Percentiles rank a stretch among this genome's conserved stretches.
Evolutionary conservation across 2,888 invertebrate genomes (phyloP).

Genomic region (Epinotia brunnichana): DNA sequence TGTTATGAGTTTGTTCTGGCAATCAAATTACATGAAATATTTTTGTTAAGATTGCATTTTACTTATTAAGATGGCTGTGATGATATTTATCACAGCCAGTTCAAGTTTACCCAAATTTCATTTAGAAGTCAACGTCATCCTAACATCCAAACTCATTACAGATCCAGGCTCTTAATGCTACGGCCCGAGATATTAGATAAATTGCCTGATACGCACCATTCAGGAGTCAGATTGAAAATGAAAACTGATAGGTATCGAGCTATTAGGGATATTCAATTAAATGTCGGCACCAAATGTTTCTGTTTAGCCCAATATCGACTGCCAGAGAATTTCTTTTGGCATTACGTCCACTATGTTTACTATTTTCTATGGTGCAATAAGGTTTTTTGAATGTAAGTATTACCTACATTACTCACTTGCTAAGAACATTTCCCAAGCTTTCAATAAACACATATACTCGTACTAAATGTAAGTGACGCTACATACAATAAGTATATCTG

Average conservation of each 20-base stretch:
- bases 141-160: constrained; percentile 32
- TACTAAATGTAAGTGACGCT: no score
- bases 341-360: no score
- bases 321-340: no score
- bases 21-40: background rate
- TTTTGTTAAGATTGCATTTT: background rate
- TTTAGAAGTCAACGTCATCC: constrained; percentile 12
- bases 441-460: no score
- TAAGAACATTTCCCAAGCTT: no score
- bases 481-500: no score
- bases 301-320: no score
- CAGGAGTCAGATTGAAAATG: constrained; percentile 41
- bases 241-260: constrained; percentile 39
- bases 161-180: constrained; percentile 29
- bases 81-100: background rate
- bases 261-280: constrained; percentile 31
- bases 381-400: no score
- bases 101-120: constrained; percentile 8
- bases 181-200: constrained; percentile 43
- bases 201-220: constrained; percentile 45
- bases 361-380: no score
- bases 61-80: background rate
- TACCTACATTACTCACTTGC: no score
- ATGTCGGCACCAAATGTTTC: background rate
- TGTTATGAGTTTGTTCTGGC: no score